phyloP scores from a whole-genome alignment of 1,140 invertebrate genomes.

The Aphelenchoides fujianensis region DNA sequence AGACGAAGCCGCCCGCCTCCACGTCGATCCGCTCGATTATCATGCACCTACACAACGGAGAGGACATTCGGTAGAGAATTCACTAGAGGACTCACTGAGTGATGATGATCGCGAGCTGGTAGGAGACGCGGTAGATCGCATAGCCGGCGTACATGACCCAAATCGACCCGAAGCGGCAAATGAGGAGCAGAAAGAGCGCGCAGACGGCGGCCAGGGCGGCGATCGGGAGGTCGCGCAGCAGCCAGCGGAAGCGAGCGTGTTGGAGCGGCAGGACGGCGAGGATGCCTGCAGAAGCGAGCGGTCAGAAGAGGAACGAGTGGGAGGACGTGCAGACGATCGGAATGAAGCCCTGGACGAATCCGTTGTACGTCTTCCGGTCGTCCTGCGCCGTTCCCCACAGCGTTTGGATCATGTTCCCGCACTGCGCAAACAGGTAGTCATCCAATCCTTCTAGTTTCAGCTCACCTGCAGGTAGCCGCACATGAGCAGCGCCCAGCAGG shows the following conservation, averaged over 20 bases:
- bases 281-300: slow-evolving; percentile 49
- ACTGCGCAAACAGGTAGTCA: slow-evolving; percentile 62
- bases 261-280: slow-evolving; percentile 60
- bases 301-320: slow-evolving; percentile 17
- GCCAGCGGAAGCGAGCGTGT: not conserved
- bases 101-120: slow-evolving; percentile 78
- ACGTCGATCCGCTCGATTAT: not conserved
- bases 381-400: slow-evolving; percentile 69
- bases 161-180: slow-evolving; percentile 66
- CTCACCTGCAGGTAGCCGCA: slow-evolving; percentile 74
- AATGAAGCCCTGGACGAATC: slow-evolving; percentile 74
- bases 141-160: slow-evolving; percentile 74
- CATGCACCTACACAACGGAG: slow-evolving; percentile 3
- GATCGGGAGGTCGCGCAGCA: slow-evolving; percentile 67
- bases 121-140: slow-evolving; percentile 74
- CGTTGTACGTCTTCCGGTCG: slow-evolving; percentile 69
- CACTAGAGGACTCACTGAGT: slow-evolving; percentile 69
- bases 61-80: not conserved
- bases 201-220: slow-evolving; percentile 67
- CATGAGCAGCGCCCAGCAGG: slow-evolving; percentile 77
- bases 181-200: slow-evolving; percentile 62
- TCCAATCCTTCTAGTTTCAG: not conserved
- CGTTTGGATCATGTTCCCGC: slow-evolving; percentile 76
- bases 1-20: not conserved
- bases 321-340: slow-evolving; percentile 70